Conservation (phyloP, 2,797 vertebrate genomes). For the Erpetoichthys calabaricus region DNA sequence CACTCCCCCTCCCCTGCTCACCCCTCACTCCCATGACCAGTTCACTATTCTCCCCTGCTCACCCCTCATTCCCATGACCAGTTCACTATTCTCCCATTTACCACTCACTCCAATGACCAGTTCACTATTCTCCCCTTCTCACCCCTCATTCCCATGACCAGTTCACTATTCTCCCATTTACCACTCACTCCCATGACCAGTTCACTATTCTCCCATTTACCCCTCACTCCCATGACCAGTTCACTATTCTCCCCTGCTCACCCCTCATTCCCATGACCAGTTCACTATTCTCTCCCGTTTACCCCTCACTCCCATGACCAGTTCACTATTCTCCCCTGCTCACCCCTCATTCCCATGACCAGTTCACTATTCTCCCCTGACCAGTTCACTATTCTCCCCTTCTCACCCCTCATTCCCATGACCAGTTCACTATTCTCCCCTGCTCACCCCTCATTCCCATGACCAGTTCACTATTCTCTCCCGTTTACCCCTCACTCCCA, state of each 20-base stretch:
- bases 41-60: no score
- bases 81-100: no score
- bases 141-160: not conserved
- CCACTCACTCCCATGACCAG: no score
- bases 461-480: not conserved
- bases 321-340: conserved; percentile 9
- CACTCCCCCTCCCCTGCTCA: conserved; percentile 13
- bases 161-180: no score
- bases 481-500: no score
- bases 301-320: no score
- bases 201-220: conserved; percentile 10
- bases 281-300: not conserved
- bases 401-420: not conserved
- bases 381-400: conserved; percentile 9
- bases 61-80: no score
- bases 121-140: conserved; percentile 9
- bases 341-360: not conserved
- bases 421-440: no score
- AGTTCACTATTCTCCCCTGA: no score
- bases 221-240: not conserved
- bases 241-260: conserved; percentile 17
- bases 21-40: conserved; percentile 14
- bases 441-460: conserved; percentile 18
- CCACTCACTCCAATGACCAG: no score
- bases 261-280: conserved; percentile 14